Percentiles rank a stretch among this genome's conserved stretches.
Conservation (phyloP, 2,888 invertebrate species). For the Galerucella nymphaeae region DNA sequence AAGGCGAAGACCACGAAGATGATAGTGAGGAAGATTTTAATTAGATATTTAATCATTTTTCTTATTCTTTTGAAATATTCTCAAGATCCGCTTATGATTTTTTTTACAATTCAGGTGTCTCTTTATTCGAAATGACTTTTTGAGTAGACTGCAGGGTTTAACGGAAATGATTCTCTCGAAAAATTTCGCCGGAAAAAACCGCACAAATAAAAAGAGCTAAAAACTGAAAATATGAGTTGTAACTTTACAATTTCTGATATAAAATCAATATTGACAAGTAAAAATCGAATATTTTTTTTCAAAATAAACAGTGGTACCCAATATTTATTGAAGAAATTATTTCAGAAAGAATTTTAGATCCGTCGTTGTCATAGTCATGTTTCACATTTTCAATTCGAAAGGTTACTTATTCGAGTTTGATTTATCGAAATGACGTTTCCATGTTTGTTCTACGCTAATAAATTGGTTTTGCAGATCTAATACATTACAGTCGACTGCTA, state of each 20-base stretch:
- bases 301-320: background rate
- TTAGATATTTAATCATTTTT: no score
- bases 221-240: background rate
- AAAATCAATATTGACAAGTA: conserved; percentile 17
- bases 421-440: background rate
- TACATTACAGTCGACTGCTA: background rate
- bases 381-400: background rate
- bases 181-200: conserved; percentile 23
- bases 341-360: no score
- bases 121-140: conserved; percentile 16
- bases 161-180: conserved; percentile 27
- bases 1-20: no score
- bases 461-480: background rate
- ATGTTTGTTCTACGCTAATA: background rate
- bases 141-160: conserved; percentile 14
- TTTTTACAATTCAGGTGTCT: conserved; percentile 20
- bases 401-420: background rate
- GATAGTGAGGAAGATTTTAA: no score
- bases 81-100: background rate
- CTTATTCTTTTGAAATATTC: background rate
- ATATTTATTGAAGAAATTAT: no score
- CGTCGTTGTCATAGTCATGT: background rate
- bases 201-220: conserved; percentile 10
- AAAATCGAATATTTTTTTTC: background rate
- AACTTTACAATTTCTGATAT: background rate